phyloP scores from a whole-genome alignment of 2,888 invertebrate species.

The Octonoba sinensis region DNA sequence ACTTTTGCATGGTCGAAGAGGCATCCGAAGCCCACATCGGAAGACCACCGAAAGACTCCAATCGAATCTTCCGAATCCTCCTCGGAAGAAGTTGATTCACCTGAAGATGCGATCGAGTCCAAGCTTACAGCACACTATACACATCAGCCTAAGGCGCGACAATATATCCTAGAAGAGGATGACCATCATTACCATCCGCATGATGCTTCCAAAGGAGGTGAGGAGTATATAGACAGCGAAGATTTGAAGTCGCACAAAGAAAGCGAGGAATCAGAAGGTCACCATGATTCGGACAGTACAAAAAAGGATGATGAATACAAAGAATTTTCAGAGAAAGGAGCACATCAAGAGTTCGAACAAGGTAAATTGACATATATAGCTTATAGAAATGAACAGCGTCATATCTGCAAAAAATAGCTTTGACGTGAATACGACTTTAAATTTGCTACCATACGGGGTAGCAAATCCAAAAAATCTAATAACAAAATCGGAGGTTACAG shows the following conservation, averaged over 20 bases:
- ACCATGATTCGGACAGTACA: slow-evolving; percentile 24
- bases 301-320: slow-evolving; percentile 25
- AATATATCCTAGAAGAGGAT: slow-evolving; percentile 27
- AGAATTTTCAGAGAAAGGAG: slow-evolving; percentile 33
- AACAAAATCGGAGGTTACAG: too few species aligned
- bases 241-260: slow-evolving; percentile 14
- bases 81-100: neutral
- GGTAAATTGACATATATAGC: slow-evolving; percentile 4
- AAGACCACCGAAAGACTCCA: neutral
- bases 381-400: too few species aligned
- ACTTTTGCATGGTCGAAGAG: slow-evolving; percentile 12
- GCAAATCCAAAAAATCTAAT: too few species aligned
- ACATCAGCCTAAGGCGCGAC: neutral
- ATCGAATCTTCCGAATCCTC: neutral
- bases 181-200: neutral
- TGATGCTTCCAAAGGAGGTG: neutral
- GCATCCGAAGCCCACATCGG: neutral
- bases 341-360: slow-evolving; percentile 27
- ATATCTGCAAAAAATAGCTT: too few species aligned
- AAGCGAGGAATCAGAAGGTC: slow-evolving; percentile 10
- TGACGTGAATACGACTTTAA: too few species aligned
- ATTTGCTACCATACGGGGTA: too few species aligned
- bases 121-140: slow-evolving; percentile 7
- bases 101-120: slow-evolving; percentile 5
- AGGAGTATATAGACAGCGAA: slow-evolving; percentile 20